These are phyloP conservation scores for Poecilus cupreus DNA, from an alignment of 2,888 invertebrate genomes.

Conservation along the genomic window DNA sequence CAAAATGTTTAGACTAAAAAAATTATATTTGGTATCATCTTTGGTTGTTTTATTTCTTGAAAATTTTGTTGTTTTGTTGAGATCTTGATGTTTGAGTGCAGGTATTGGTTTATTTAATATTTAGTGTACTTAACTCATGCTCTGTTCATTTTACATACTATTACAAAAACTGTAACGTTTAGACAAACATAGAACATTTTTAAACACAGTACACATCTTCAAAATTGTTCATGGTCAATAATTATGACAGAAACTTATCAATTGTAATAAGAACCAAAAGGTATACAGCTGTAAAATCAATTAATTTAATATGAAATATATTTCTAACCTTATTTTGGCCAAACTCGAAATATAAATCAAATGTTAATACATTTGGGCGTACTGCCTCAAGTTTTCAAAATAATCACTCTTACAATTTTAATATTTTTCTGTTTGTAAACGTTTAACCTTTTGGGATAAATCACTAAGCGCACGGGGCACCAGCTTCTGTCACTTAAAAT, in stretches of 20 bases:
- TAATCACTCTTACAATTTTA: neutral
- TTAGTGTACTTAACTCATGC: conserved; percentile 29
- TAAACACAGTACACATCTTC: too few relatives aligned
- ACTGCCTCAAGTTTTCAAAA: neutral
- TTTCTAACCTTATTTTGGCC: too few relatives aligned
- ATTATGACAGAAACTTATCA: too few relatives aligned
- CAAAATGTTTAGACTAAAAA: neutral
- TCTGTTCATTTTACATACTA: conserved; percentile 9
- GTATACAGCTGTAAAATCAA: too few relatives aligned
- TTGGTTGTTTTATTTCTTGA: conserved; percentile 9
- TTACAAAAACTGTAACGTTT: neutral
- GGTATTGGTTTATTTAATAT: neutral
- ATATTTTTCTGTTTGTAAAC: neutral
- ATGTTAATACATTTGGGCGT: too few relatives aligned
- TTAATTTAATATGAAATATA: too few relatives aligned
- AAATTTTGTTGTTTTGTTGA: conserved; percentile 19
- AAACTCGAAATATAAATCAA: too few relatives aligned
- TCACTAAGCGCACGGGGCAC: too few relatives aligned
- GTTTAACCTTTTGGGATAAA: neutral
- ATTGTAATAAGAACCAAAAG: too few relatives aligned
- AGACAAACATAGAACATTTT: neutral
- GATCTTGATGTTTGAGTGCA: conserved; percentile 10
- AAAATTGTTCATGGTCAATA: too few relatives aligned
- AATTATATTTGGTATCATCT: conserved; percentile 8
- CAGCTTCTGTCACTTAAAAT: too few relatives aligned